A percentile compares a stretch with the other conserved stretches of the same genome.
phyloP scores from a whole-genome alignment of 2,113 vertebrate genomes.

The Pachypanchax playfairii region DNA sequence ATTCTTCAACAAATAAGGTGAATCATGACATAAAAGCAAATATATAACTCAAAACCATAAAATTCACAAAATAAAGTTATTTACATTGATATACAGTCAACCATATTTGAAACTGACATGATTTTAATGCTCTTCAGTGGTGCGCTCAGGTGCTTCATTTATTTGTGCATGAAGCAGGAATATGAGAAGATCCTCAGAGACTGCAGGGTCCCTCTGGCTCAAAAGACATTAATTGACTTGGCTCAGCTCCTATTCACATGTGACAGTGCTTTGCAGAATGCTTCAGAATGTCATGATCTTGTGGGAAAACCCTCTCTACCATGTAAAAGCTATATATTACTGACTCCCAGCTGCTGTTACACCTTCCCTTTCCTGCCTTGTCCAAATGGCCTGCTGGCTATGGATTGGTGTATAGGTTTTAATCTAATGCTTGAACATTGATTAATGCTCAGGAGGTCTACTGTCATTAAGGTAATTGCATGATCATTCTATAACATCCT shows the following conservation, averaged over 20 bases:
- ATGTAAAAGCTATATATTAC: slow-evolving; percentile 25
- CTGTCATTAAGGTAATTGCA: slow-evolving; percentile 82
- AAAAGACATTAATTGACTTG: slow-evolving; percentile 64
- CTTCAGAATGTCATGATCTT: slow-evolving; percentile 31
- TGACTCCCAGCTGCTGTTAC: slow-evolving; percentile 32
- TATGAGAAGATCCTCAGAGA: slow-evolving; percentile 44
- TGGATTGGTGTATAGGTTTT: slow-evolving; percentile 46
- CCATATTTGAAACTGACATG: slow-evolving; percentile 16
- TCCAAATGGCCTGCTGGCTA: slow-evolving; percentile 40
- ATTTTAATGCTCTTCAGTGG: slow-evolving; percentile 19
- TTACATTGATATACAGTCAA: slow-evolving; percentile 17
- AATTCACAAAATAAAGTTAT: neutral
- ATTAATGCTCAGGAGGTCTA: slow-evolving; percentile 78
- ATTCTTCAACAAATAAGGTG: neutral
- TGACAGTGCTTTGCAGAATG: slow-evolving; percentile 38
- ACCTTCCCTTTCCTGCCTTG: slow-evolving; percentile 21
- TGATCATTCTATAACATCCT: slow-evolving; percentile 82
- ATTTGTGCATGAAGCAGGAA: slow-evolving; percentile 48
- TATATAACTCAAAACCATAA: neutral
- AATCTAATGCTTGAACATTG: slow-evolving; percentile 78
- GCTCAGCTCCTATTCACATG: slow-evolving; percentile 50
- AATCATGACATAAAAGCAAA: neutral
- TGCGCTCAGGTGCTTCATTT: slow-evolving; percentile 54
- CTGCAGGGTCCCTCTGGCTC: slow-evolving; percentile 30
- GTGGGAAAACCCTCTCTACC: slow-evolving; percentile 33